A percentile compares a stretch with the other conserved stretches of the same genome.
Evolutionary conservation across 2,888 invertebrate genomes (phyloP).

Genomic region (Polyploca ridens): DNA sequence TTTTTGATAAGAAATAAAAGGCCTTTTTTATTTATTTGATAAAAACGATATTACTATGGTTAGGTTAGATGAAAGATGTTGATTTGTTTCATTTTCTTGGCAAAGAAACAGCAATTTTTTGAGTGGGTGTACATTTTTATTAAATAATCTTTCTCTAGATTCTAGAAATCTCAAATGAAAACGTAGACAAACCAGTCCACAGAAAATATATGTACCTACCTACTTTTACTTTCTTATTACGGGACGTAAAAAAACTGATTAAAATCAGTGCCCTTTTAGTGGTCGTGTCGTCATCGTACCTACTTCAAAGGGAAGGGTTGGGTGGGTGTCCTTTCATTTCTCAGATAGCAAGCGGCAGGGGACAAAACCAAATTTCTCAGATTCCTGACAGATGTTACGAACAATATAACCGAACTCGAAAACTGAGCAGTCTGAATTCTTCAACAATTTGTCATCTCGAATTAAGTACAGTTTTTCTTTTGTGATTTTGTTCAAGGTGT

Average conservation of each 20-base stretch:
- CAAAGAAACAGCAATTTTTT: background rate
- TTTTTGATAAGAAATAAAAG: too few relatives aligned
- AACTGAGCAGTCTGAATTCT: conserved; percentile 29
- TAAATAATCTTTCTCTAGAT: background rate
- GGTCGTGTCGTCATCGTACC: conserved; percentile 12
- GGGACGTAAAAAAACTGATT: conserved; percentile 17
- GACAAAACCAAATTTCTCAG: conserved; percentile 30
- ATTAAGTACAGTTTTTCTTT: conserved; percentile 8
- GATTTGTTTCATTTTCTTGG: background rate
- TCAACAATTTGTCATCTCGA: conserved; percentile 34
- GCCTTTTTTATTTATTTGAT: too few relatives aligned
- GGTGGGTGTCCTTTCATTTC: conserved; percentile 33
- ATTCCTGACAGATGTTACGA: conserved; percentile 31
- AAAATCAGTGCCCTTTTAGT: conserved; percentile 20
- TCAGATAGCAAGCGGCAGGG: conserved; percentile 30
- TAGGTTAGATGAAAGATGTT: background rate
- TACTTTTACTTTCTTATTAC: conserved; percentile 1
- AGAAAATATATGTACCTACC: background rate
- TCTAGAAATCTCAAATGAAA: background rate
- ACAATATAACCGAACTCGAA: conserved; percentile 31
- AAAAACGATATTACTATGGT: background rate
- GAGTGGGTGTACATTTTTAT: background rate
- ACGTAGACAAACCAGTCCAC: background rate
- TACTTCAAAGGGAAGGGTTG: conserved; percentile 19
- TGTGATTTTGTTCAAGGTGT: conserved; percentile 8